Evolutionary conservation across 2,888 invertebrate species (phyloP).

Genomic region (Macaria notata): DNA sequence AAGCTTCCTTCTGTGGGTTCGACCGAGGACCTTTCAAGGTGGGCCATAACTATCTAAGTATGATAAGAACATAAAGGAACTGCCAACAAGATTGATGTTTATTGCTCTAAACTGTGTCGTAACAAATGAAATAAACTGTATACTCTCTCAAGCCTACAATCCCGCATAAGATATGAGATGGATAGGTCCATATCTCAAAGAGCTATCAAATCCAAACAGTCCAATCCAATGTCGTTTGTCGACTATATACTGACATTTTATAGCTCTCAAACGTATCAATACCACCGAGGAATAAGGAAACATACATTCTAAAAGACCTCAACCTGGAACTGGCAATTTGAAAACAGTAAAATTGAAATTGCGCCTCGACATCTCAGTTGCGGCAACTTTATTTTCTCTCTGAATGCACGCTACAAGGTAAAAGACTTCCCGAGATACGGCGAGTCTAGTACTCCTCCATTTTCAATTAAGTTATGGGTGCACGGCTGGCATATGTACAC

Average conservation of each 20-base stretch:
- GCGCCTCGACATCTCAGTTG: not conserved
- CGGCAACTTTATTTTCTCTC: constrained; percentile 1
- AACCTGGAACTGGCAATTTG: not conserved
- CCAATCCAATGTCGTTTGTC: not conserved
- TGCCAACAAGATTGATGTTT: too few species aligned
- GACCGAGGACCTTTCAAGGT: constrained; percentile 89
- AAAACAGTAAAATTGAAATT: constrained; percentile 3
- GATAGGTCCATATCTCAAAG: too few species aligned
- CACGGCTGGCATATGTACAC: constrained; percentile 11
- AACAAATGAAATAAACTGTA: too few species aligned
- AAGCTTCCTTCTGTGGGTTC: constrained; percentile 93
- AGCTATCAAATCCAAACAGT: not conserved
- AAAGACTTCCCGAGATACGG: constrained; percentile 1
- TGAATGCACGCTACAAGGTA: not conserved
- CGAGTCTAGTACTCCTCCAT: constrained; percentile 2
- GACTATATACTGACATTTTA: not conserved
- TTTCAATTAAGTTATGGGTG: constrained; percentile 5
- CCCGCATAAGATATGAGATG: too few species aligned
- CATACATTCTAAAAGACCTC: not conserved
- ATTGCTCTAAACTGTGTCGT: too few species aligned
- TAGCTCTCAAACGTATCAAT: constrained; percentile 3
- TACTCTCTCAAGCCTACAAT: too few species aligned
- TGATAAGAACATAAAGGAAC: too few species aligned
- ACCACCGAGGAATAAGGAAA: constrained; percentile 1
- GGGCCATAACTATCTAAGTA: not conserved